phyloP scores from a whole-genome alignment of 2,797 vertebrate genomes.

The Dipus sagitta region DNA sequence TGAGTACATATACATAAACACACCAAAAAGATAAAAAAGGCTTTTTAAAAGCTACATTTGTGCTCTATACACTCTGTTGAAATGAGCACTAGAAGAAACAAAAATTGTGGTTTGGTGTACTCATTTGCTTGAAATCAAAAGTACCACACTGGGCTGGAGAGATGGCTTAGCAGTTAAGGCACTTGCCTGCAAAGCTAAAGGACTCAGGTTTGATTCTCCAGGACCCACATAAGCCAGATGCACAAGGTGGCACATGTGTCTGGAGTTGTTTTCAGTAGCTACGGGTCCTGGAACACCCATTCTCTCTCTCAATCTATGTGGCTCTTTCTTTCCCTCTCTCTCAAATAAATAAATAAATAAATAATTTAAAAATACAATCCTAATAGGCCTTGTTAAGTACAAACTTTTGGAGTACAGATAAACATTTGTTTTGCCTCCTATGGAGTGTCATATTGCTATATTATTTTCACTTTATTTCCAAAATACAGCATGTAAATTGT shows the following conservation, averaged over 20 bases:
- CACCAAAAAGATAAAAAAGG: no score
- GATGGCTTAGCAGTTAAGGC: no score
- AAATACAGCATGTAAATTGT: neutral
- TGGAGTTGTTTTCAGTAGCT: no score
- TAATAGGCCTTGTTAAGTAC: constrained; percentile 22
- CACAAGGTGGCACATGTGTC: no score
- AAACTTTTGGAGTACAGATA: constrained; percentile 16
- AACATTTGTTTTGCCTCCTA: constrained; percentile 31
- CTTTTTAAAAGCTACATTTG: neutral
- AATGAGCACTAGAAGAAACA: constrained; percentile 3
- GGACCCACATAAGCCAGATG: no score
- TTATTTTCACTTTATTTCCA: constrained; percentile 55
- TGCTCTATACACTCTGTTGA: neutral
- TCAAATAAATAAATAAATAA: no score
- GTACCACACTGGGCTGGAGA: neutral
- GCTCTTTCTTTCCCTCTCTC: no score
- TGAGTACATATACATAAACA: no score
- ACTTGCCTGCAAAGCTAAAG: no score
- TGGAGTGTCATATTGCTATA: neutral
- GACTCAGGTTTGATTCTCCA: no score
- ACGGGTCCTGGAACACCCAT: no score
- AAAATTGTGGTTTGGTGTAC: neutral
- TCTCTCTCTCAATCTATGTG: no score
- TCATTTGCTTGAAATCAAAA: constrained; percentile 34
- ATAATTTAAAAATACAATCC: neutral